Conservation (phyloP, 2,797 vertebrate genomes). For the Pangasius macronema region DNA sequence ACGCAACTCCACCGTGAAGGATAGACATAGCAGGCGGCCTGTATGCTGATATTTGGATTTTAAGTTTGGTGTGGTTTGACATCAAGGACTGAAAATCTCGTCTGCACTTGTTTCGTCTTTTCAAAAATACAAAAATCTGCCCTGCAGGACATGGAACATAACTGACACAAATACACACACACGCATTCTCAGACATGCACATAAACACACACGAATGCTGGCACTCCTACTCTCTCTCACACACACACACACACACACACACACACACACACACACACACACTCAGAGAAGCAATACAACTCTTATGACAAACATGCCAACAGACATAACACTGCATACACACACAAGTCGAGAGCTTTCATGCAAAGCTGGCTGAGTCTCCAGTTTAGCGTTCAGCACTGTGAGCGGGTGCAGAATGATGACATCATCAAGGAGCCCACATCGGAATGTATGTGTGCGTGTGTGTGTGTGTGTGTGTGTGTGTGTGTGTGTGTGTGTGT, state of each 20-base stretch:
- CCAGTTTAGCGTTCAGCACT: neutral
- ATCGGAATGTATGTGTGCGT: neutral
- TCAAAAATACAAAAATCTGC: constrained; percentile 27
- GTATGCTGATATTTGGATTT: neutral
- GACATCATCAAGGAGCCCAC: constrained; percentile 20
- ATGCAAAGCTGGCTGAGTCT: constrained; percentile 56
- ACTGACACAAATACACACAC: constrained; percentile 33
- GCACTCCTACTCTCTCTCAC: too few relatives aligned
- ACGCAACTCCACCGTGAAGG: neutral
- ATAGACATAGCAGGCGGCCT: neutral
- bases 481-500: constrained; percentile 1
- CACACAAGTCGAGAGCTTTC: constrained; percentile 54
- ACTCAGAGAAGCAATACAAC: neutral
- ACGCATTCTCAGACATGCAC: constrained; percentile 24
- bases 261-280: constrained; percentile 18
- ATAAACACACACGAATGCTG: constrained; percentile 8
- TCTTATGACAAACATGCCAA: constrained; percentile 45
- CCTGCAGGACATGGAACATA: constrained; percentile 37
- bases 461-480: constrained; percentile 12
- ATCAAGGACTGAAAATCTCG: constrained; percentile 27
- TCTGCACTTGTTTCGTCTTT: constrained; percentile 8
- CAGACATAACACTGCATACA: constrained; percentile 44
- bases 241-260: constrained; percentile 27
- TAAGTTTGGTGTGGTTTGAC: constrained; percentile 1
- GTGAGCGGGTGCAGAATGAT: neutral